These are phyloP conservation scores for Pomacea maculata DNA, from an alignment of 1,140 invertebrate species.

Conservation along the genomic window DNA sequence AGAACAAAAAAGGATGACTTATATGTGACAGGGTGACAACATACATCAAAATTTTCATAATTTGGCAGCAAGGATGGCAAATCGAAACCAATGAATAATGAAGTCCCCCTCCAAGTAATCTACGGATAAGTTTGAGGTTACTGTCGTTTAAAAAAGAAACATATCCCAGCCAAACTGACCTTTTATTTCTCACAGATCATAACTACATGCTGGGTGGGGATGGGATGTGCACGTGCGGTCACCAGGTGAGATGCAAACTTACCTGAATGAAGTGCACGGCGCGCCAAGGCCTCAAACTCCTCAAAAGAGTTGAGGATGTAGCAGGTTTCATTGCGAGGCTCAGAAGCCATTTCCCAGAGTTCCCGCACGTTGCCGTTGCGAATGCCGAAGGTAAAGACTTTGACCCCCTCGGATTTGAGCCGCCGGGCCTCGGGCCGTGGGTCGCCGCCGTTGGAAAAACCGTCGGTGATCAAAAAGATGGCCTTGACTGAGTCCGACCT, in stretches of 20 bases:
- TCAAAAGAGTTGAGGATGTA: slow-evolving; percentile 78
- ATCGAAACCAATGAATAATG: background rate
- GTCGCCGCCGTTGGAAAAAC: slow-evolving; percentile 79
- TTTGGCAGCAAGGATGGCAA: background rate
- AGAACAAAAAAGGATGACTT: background rate
- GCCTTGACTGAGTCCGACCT: slow-evolving; percentile 71
- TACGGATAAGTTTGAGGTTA: no score
- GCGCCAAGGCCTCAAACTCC: slow-evolving; percentile 77
- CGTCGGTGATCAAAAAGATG: slow-evolving; percentile 77
- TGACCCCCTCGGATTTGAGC: slow-evolving; percentile 68
- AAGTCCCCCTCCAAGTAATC: no score
- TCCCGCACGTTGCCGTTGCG: slow-evolving; percentile 75
- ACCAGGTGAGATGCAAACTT: slow-evolving; percentile 11
- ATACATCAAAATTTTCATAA: background rate
- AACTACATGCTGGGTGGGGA: background rate
- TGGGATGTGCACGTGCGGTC: background rate
- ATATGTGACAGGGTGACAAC: background rate
- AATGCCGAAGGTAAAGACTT: slow-evolving; percentile 78
- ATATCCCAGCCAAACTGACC: no score
- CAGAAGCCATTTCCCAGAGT: slow-evolving; percentile 74
- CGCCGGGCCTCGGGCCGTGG: slow-evolving; percentile 71
- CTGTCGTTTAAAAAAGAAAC: no score
- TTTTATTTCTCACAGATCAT: background rate
- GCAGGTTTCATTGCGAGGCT: slow-evolving; percentile 73
- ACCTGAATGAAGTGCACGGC: slow-evolving; percentile 77